These are phyloP conservation scores for Acanthurus tractus DNA, from an alignment of 2,797 vertebrate species.

Conservation along the genomic window DNA sequence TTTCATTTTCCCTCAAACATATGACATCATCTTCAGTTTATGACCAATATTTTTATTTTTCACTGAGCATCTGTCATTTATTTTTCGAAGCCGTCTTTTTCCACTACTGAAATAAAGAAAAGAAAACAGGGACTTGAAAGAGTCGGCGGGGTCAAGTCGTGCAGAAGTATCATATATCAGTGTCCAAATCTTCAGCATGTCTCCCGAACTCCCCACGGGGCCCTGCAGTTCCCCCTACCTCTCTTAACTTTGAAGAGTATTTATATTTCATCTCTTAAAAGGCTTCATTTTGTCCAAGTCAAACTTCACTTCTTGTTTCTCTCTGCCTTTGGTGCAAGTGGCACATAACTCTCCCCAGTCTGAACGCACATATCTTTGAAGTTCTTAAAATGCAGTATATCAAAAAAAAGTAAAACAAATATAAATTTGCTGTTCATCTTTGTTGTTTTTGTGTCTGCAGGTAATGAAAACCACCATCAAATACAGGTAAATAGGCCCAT, in stretches of 20 bases:
- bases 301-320: conserved; percentile 54
- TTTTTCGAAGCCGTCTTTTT: conserved; percentile 54
- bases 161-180: conserved; percentile 65
- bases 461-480: conserved; percentile 28
- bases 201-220: conserved; percentile 56
- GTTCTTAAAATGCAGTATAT: conserved; percentile 29
- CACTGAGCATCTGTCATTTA: conserved; percentile 58
- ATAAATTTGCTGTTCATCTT: conserved; percentile 9
- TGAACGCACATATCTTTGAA: conserved; percentile 38
- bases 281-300: conserved; percentile 69
- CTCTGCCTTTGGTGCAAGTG: conserved; percentile 42
- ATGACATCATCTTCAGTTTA: conserved; percentile 58
- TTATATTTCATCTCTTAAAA: conserved; percentile 72
- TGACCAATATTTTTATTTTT: conserved; percentile 57
- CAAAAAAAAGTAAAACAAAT: conserved; percentile 25
- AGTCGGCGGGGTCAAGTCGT: conserved; percentile 49
- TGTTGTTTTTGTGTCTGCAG: conserved; percentile 15
- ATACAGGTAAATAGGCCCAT: conserved; percentile 5
- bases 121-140: conserved; percentile 75
- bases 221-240: conserved; percentile 40
- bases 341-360: conserved; percentile 53
- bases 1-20: conserved; percentile 57
- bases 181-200: conserved; percentile 59
- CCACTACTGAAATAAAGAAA: conserved; percentile 62
- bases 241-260: conserved; percentile 79